Evolutionary conservation across 2,888 invertebrate species (phyloP).

Genomic region (Calameuta idolon): DNA sequence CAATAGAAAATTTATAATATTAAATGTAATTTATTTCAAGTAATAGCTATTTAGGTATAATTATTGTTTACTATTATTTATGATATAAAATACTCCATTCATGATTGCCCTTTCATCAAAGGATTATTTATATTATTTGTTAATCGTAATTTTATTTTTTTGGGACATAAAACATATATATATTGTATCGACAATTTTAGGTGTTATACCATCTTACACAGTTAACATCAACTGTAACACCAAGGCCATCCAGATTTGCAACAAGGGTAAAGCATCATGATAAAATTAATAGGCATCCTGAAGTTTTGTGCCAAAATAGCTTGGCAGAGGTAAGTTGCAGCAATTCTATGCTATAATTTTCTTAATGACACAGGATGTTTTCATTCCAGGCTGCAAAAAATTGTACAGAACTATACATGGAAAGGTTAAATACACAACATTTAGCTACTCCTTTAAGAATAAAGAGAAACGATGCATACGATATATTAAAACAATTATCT

Average conservation of each 20-base stretch:
- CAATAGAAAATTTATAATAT: too few relatives aligned
- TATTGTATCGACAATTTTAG: slow-evolving; percentile 34
- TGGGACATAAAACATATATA: neutral
- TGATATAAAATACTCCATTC: too few relatives aligned
- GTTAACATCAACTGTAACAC: slow-evolving; percentile 54
- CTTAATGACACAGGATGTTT: neutral
- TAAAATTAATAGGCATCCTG: slow-evolving; percentile 31
- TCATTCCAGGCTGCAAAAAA: slow-evolving; percentile 50
- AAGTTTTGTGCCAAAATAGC: slow-evolving; percentile 49
- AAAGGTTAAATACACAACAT: slow-evolving; percentile 42
- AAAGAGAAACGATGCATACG: slow-evolving; percentile 39
- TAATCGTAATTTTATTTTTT: neutral
- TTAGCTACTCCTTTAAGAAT: slow-evolving; percentile 37
- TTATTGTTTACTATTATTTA: too few relatives aligned
- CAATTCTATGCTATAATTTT: neutral
- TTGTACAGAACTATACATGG: slow-evolving; percentile 45
- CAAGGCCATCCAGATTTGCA: slow-evolving; percentile 49
- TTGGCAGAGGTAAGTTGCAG: slow-evolving; percentile 48
- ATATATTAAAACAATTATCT: slow-evolving; percentile 44
- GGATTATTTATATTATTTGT: neutral
- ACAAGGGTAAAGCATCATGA: slow-evolving; percentile 46
- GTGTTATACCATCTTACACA: slow-evolving; percentile 62
- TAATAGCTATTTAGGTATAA: too few relatives aligned
- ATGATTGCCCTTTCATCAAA: too few relatives aligned
- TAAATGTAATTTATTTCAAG: too few relatives aligned